phyloP scores from a whole-genome alignment of 2,113 vertebrate genomes.

The Geothlypis trichas region DNA sequence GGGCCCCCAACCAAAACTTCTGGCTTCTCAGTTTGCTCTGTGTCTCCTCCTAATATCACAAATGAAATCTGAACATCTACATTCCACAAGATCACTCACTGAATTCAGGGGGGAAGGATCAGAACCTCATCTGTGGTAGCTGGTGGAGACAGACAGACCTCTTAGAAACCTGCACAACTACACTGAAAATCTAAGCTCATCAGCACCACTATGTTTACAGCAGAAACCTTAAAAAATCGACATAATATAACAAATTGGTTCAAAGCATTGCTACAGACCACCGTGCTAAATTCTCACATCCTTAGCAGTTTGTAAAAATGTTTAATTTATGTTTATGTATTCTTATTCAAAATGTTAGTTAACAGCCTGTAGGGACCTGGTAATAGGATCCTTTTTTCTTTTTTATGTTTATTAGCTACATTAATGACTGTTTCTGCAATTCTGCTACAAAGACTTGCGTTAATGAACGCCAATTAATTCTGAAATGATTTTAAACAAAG shows the following conservation, averaged over 20 bases:
- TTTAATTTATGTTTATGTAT: slow-evolving; percentile 85
- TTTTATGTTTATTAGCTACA: slow-evolving; percentile 89
- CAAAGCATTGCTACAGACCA: slow-evolving; percentile 67
- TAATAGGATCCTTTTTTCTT: slow-evolving; percentile 83
- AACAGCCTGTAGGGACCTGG: slow-evolving; percentile 81
- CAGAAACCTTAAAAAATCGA: slow-evolving; percentile 35
- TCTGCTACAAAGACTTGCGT: slow-evolving; percentile 80
- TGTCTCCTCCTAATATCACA: not conserved
- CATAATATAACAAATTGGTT: slow-evolving; percentile 64
- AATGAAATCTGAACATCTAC: not conserved
- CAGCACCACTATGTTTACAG: not conserved
- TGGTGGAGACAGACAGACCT: not conserved
- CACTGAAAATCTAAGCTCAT: not conserved
- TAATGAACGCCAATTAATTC: slow-evolving; percentile 89
- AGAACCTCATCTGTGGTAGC: not conserved
- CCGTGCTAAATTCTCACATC: slow-evolving; percentile 75
- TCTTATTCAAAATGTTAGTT: slow-evolving; percentile 84
- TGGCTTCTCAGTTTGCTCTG: not conserved
- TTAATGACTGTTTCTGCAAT: slow-evolving; percentile 85
- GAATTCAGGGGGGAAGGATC: not conserved
- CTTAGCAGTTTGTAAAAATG: slow-evolving; percentile 79
- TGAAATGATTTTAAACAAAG: slow-evolving; percentile 88
- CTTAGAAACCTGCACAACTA: not conserved
- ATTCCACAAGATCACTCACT: not conserved
- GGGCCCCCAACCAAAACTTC: not conserved